Evolutionary conservation across 35 echinoderm and acorn worm species (phyloP).

Genomic region (Apostichopus japonicus): DNA sequence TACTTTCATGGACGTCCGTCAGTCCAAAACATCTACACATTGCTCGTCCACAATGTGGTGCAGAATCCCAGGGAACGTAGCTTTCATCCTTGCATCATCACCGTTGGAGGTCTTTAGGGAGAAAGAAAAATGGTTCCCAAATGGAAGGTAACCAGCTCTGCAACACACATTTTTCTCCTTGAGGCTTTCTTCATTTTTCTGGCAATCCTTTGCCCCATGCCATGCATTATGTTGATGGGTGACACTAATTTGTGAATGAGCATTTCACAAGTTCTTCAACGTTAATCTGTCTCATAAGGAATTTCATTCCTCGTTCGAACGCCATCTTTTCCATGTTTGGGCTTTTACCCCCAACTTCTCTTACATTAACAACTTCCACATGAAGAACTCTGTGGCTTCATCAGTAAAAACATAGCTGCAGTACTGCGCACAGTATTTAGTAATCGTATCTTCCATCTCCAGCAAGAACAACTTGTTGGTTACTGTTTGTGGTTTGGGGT

Average conservation of each 20-base stretch:
- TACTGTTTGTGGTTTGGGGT: no score
- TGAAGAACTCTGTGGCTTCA: slow-evolving; percentile 6
- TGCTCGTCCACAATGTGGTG: slow-evolving; percentile 51
- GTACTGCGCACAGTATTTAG: not conserved
- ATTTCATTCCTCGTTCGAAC: not conserved
- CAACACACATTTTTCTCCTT: not conserved
- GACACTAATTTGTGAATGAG: not conserved
- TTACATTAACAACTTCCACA: slow-evolving; percentile 29
- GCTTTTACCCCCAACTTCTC: slow-evolving; percentile 22
- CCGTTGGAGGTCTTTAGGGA: not conserved
- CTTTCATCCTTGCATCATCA: not conserved
- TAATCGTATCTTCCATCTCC: not conserved
- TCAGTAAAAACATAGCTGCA: not conserved
- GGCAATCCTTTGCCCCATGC: not conserved
- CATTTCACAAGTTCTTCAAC: slow-evolving; percentile 25
- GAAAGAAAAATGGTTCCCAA: slow-evolving; percentile 24
- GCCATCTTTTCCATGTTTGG: slow-evolving; percentile 35
- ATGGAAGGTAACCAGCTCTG: not conserved
- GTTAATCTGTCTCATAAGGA: not conserved
- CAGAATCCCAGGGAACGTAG: slow-evolving; percentile 14
- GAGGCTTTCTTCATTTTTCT: not conserved
- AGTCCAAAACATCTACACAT: slow-evolving; percentile 19
- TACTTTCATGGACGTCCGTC: slow-evolving; percentile 28
- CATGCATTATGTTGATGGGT: not conserved
- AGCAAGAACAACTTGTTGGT: not conserved